Base-by-base conservation (phyloP, 53 echinoderm and acorn worm species). In the Crossaster papposus region DNA sequence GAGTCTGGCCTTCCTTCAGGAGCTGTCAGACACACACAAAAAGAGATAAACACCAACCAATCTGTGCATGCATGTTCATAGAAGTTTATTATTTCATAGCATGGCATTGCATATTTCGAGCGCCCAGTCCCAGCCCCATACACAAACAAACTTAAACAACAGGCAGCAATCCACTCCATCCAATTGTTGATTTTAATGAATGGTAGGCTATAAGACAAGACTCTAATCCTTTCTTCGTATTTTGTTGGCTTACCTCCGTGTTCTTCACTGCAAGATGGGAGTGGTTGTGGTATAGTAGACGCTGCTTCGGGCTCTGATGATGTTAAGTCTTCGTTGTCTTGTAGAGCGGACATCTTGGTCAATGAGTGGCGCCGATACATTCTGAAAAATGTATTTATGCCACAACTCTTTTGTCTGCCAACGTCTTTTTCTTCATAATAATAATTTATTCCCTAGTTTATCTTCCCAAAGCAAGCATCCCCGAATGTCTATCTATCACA, bases 351-450 rank as follows among this genome's bases (percentile, higher is more conserved):
- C 30, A 70, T 91, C 54, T 75, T 54, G 35, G 74, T 1, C 4
- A 89, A 89, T 15, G 90, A 89, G 15, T 81, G 92, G 80, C 90
- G 94, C 2, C 94, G 91, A 36, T 92, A 92, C 77, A 89, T 33
- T 24, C 87, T 87, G 36, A 4, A 72, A 72, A 10, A 4, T 30
- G 14, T 55, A 4, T 23, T 11, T n/a, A n/a, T n/a, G n/a, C n/a
- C n/a, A n/a, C n/a, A n/a, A n/a, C n/a, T n/a, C n/a, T n/a, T n/a
- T n/a, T n/a, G n/a, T n/a, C n/a, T n/a, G n/a, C n/a, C n/a, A n/a
- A n/a, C n/a, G n/a, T n/a, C n/a, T n/a, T n/a, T n/a, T n/a, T n/a
- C n/a, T n/a, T n/a, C n/a, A n/a, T n/a, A n/a, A n/a, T n/a, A n/a
- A n/a, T n/a, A n/a, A n/a, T n/a, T n/a, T n/a, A n/a, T n/a, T n/a